These are phyloP conservation scores for Drosophila emarginata DNA, from an alignment of 2,888 invertebrate species.

Conservation along the genomic window DNA sequence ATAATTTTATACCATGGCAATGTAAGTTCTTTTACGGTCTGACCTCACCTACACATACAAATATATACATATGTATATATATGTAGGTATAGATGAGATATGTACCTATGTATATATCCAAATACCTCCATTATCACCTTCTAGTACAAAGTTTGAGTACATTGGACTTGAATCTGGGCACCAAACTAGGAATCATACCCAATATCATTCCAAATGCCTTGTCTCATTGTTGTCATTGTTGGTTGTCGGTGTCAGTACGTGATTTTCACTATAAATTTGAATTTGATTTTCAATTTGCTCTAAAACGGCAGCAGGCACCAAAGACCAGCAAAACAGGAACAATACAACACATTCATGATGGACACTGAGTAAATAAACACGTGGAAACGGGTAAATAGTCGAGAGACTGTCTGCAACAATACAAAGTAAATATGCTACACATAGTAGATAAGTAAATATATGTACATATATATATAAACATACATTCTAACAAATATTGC, in stretches of 20 bases:
- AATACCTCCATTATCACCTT: constrained; percentile 76
- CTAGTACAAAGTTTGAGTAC: constrained; percentile 42
- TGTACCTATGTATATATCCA: constrained; percentile 39
- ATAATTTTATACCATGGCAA: constrained; percentile 62
- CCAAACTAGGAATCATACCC: constrained; percentile 20
- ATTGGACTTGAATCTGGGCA: constrained; percentile 17
- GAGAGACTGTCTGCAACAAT: constrained; percentile 11
- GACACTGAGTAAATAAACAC: constrained; percentile 61
- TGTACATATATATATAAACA: constrained; percentile 7
- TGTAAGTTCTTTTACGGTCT: constrained; percentile 15
- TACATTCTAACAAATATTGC: neutral
- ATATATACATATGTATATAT: constrained; percentile 19
- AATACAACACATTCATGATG: constrained; percentile 53
- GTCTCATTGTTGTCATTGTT: constrained; percentile 41
- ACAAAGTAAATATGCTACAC: constrained; percentile 57
- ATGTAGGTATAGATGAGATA: neutral
- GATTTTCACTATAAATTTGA: constrained; percentile 78
- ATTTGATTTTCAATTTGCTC: constrained; percentile 75
- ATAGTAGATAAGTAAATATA: constrained; percentile 41
- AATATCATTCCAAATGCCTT: constrained; percentile 35
- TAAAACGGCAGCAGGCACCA: constrained; percentile 60
- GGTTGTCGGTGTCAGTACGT: constrained; percentile 70
- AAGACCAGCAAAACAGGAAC: constrained; percentile 26
- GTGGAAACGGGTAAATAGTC: constrained; percentile 49
- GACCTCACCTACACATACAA: constrained; percentile 58